Conservation (phyloP, 2,888 invertebrate genomes). For the Amphipoea lucens region DNA sequence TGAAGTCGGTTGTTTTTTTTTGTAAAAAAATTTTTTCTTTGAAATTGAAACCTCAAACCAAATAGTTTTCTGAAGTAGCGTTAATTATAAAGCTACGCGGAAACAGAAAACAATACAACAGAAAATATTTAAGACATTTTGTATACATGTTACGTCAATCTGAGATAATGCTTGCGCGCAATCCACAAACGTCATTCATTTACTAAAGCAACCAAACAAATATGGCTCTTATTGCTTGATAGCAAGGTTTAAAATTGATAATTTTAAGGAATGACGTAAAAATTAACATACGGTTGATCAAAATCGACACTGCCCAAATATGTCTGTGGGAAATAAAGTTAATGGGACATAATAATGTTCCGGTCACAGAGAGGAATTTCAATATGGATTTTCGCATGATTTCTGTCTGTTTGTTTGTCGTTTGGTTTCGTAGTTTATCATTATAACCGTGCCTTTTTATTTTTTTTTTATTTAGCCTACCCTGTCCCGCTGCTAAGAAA, state of each 20-base stretch:
- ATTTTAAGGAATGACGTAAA: neutral
- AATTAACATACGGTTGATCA: neutral
- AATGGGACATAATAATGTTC: slow-evolving; percentile 36
- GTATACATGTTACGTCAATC: slow-evolving; percentile 49
- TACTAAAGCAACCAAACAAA: neutral
- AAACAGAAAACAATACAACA: slow-evolving; percentile 22
- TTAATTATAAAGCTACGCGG: slow-evolving; percentile 27
- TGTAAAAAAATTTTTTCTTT: no score
- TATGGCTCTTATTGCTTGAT: neutral
- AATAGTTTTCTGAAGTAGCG: neutral
- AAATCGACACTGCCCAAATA: slow-evolving; percentile 43
- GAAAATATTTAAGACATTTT: slow-evolving; percentile 24
- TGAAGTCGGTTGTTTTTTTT: no score
- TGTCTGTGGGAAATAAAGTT: slow-evolving; percentile 24
- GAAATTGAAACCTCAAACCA: neutral
- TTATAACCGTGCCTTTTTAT: neutral
- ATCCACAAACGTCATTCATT: slow-evolving; percentile 34
- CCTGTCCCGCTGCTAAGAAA: no score
- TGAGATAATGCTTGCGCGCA: slow-evolving; percentile 29
- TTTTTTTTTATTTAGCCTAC: no score
- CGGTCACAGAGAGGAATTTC: slow-evolving; percentile 21
- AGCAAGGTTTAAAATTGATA: neutral
- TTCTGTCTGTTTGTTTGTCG: neutral
- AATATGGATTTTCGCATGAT: neutral
- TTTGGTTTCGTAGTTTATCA: neutral